These are phyloP conservation scores for Notodromas monacha DNA, from an alignment of 2,888 invertebrate genomes.

Conservation along the genomic window DNA sequence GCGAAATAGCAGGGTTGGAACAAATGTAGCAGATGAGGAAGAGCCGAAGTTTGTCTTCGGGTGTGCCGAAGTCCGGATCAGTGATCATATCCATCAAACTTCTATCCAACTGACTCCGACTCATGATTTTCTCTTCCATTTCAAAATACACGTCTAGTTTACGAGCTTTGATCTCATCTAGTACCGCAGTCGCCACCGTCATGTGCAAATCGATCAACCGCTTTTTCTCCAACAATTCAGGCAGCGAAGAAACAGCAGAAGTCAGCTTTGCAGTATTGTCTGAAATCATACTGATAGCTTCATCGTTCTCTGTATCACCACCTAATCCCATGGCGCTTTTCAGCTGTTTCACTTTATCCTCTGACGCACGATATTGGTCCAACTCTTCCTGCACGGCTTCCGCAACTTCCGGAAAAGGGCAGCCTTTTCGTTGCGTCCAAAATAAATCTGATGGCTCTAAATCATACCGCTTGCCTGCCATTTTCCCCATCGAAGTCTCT, in stretches of 20 bases:
- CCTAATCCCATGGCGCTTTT: slow-evolving; percentile 62
- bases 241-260: slow-evolving; percentile 74
- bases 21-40: slow-evolving; percentile 77
- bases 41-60: slow-evolving; percentile 67
- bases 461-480: slow-evolving; percentile 36
- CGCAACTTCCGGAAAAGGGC: slow-evolving; percentile 36
- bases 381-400: slow-evolving; percentile 95
- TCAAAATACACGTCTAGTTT: slow-evolving; percentile 88
- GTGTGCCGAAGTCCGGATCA: slow-evolving; percentile 51
- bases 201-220: slow-evolving; percentile 94
- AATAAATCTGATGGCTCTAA: slow-evolving; percentile 59
- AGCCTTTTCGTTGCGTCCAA: slow-evolving; percentile 76
- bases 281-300: slow-evolving; percentile 23
- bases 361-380: slow-evolving; percentile 66
- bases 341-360: slow-evolving; percentile 80
- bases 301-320: slow-evolving; percentile 52
- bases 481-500: slow-evolving; percentile 17
- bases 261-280: slow-evolving; percentile 70
- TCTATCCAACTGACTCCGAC: slow-evolving; percentile 15
- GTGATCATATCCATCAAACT: slow-evolving; percentile 18
- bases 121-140: slow-evolving; percentile 88
- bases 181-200: slow-evolving; percentile 69
- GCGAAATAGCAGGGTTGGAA: slow-evolving; percentile 23
- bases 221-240: slow-evolving; percentile 85
- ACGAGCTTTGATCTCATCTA: slow-evolving; percentile 51